Evolutionary conservation across 2,888 invertebrate species (phyloP), one percentile per base, ranked within the genome.

Genomic region (Athetis lepigone): DNA sequence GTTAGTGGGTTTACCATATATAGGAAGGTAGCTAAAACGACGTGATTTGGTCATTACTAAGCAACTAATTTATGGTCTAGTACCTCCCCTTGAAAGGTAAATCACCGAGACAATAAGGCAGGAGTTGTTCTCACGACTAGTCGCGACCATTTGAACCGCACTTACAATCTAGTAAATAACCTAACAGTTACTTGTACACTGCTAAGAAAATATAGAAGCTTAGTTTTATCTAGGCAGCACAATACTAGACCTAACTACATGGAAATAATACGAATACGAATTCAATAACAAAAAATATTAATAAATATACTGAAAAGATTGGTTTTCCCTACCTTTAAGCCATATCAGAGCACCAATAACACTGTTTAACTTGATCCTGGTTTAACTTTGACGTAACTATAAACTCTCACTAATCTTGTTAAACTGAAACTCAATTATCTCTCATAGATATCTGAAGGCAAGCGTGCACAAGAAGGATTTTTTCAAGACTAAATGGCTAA

Each of bases 401-500:
- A 54, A 64, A 62, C 56, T 61, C 51, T 58, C 60, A 58, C 65
- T 69, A 36, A 52, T 50, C 43, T 50, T 49, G 43, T 66, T 52
- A 21, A 47, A 74, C 56, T 50, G 45, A 55, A 58, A 61, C 52
- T 56, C 18, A 37, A 50, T 62, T 75, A 71, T 68, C 54, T 69
- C 58, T 58, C 39, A 47, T 70, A 77, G 70, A 76, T 75, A 79
- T 79, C 70, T 77, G 77, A 85, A 91, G 70, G 79, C 92, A 83
- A 89, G 94, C 86, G 92, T 83, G 86, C 92, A 84, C 90, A 87
- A 84, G 90, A 89, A 90, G 72, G 93, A 91, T 92, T 92, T 94
- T 94, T 94, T 92, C 90, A 70, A 89, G 92, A 95, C 94, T 95
- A 93, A 94, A 91, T 88, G 89, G 88, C 85, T 81, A 77, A 84